phyloP scores from a whole-genome alignment of 2,113 vertebrate species.

The Chamaetylas fuelleborni region DNA sequence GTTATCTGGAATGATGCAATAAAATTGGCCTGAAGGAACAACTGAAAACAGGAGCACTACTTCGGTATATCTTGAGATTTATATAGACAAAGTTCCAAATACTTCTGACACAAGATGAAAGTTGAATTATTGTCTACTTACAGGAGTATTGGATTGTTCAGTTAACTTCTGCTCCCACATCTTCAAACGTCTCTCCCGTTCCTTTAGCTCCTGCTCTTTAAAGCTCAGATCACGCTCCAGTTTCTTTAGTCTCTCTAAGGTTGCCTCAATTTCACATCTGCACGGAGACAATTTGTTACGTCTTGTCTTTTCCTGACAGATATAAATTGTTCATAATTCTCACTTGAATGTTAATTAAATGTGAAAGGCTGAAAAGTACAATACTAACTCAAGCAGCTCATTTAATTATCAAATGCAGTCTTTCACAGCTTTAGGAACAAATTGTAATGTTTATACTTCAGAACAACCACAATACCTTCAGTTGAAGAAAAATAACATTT shows the following conservation, averaged over 20 bases:
- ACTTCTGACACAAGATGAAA: neutral
- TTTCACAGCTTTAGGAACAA: constrained; percentile 37
- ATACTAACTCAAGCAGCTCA: constrained; percentile 59
- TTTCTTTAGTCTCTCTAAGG: constrained; percentile 95
- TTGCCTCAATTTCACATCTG: constrained; percentile 97
- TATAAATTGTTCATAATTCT: constrained; percentile 48
- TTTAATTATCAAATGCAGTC: constrained; percentile 49
- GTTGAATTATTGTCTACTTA: constrained; percentile 76
- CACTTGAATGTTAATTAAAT: constrained; percentile 54
- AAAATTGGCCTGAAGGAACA: neutral
- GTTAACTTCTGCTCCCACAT: constrained; percentile 98
- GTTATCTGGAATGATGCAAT: neutral
- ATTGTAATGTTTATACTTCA: neutral
- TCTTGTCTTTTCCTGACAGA: constrained; percentile 46
- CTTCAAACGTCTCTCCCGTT: constrained; percentile 89
- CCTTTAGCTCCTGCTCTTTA: constrained; percentile 97
- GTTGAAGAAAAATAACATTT: constrained; percentile 17
- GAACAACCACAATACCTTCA: constrained; percentile 3
- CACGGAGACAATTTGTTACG: constrained; percentile 57
- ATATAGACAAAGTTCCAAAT: neutral
- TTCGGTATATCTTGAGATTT: neutral
- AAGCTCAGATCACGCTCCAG: constrained; percentile 96
- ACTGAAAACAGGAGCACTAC: neutral
- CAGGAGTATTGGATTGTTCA: constrained; percentile 93
- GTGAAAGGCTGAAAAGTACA: constrained; percentile 42